These are phyloP conservation scores for Thalassophryne amazonica DNA, from an alignment of 2,797 vertebrate genomes.

Conservation along the genomic window DNA sequence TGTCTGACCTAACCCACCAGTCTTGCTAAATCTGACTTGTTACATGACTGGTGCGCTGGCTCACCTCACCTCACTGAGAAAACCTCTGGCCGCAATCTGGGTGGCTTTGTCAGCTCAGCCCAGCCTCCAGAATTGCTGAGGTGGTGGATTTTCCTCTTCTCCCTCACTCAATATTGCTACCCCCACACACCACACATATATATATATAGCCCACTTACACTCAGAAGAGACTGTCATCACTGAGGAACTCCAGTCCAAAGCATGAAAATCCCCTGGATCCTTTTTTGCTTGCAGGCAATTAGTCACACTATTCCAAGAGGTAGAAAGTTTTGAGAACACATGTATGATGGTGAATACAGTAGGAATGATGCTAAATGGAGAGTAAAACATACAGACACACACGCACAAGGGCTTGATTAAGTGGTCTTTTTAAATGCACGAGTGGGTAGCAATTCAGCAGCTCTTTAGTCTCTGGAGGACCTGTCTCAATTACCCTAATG, in stretches of 20 bases:
- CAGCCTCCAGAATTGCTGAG: conserved; percentile 70
- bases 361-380: conserved; percentile 33
- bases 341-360: conserved; percentile 33
- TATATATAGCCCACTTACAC: too few species aligned
- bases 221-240: too few species aligned
- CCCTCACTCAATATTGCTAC: conserved; percentile 60
- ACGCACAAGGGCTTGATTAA: conserved; percentile 63
- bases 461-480: conserved; percentile 68
- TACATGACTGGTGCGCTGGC: conserved; percentile 64
- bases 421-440: conserved; percentile 65
- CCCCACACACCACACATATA: neutral
- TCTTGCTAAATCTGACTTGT: conserved; percentile 72
- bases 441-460: conserved; percentile 64
- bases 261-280: conserved; percentile 31
- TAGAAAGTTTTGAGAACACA: conserved; percentile 8
- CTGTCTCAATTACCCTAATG: conserved; percentile 77
- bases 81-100: conserved; percentile 67
- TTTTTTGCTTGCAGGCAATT: conserved; percentile 49
- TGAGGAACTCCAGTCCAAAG: neutral
- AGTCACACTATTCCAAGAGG: conserved; percentile 6
- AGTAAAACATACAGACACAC: conserved; percentile 52
- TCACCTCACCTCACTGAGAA: conserved; percentile 56
- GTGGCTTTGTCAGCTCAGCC: conserved; percentile 68
- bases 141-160: conserved; percentile 60
- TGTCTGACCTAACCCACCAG: conserved; percentile 72